Evolutionary conservation across 2,797 vertebrate genomes (phyloP).

Genomic region (Semotilus atromaculatus): DNA sequence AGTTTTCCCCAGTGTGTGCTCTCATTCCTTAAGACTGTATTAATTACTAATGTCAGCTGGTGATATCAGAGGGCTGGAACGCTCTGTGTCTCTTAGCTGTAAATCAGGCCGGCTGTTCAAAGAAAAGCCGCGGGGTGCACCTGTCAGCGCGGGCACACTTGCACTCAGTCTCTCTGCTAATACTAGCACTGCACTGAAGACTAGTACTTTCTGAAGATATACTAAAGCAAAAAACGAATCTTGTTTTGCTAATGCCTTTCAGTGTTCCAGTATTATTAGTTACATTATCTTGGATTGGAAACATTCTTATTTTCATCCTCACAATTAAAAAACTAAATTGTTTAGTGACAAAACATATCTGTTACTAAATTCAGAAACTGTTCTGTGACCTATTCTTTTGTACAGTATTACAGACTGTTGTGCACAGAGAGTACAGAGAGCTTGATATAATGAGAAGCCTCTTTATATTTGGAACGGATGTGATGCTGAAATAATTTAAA

Average conservation of each 20-base stretch:
- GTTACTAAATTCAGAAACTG: background rate
- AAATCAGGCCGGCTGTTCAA: constrained; percentile 59
- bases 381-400: background rate
- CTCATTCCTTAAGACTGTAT: constrained; percentile 47
- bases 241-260: background rate
- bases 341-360: background rate
- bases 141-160: constrained; percentile 48
- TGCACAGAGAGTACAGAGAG: background rate
- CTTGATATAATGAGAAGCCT: constrained; percentile 5
- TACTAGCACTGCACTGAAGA: constrained; percentile 15
- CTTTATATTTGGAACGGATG: background rate
- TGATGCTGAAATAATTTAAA: constrained; percentile 50
- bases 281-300: background rate
- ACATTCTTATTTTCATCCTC: background rate
- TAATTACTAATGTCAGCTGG: constrained; percentile 55
- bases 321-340: background rate
- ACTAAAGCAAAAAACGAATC: background rate
- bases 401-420: background rate
- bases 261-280: background rate
- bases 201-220: background rate
- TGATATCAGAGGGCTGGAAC: constrained; percentile 56
- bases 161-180: constrained; percentile 31
- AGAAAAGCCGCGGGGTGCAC: constrained; percentile 52
- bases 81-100: constrained; percentile 46
- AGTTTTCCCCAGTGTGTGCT: constrained; percentile 34